A percentile compares a stretch with the other conserved stretches of the same genome.
phyloP scores from a whole-genome alignment of 2,113 vertebrate genomes.

The Sminthopsis crassicaudata region DNA sequence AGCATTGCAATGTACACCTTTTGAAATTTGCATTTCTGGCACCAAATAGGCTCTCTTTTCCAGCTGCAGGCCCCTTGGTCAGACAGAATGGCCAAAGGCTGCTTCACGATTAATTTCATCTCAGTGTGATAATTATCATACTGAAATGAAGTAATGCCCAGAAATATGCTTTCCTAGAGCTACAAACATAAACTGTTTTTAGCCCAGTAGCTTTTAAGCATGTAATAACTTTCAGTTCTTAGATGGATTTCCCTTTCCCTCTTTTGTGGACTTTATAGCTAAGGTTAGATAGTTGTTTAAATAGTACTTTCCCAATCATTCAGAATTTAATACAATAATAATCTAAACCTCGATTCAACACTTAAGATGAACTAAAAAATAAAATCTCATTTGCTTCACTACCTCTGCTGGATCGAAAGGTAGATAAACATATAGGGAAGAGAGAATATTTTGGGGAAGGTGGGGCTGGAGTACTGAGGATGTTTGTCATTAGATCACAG shows the following conservation, averaged over 20 bases:
- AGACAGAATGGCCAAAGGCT: constrained; percentile 79
- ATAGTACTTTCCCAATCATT: neutral
- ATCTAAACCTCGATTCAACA: constrained; percentile 28
- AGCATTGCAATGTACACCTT: constrained; percentile 74
- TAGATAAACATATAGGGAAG: neutral
- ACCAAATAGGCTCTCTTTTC: constrained; percentile 75
- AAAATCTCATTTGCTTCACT: constrained; percentile 32
- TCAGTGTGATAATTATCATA: constrained; percentile 83
- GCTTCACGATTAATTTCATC: constrained; percentile 84
- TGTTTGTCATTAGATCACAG: neutral
- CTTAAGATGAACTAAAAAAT: neutral
- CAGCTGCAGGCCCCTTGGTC: constrained; percentile 77
- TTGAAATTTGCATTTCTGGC: constrained; percentile 81
- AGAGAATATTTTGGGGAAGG: neutral
- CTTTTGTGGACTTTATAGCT: neutral
- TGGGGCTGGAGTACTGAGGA: neutral
- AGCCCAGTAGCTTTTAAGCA: constrained; percentile 41
- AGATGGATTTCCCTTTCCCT: constrained; percentile 39
- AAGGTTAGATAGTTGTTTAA: constrained; percentile 15
- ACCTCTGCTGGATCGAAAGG: neutral
- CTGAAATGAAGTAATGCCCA: constrained; percentile 79
- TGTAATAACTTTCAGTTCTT: constrained; percentile 43
- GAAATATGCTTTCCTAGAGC: constrained; percentile 78
- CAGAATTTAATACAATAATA: neutral
- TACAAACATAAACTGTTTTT: constrained; percentile 29